Evolutionary conservation across 2,797 vertebrate species (phyloP).

Genomic region (Myotis pilosus): DNA sequence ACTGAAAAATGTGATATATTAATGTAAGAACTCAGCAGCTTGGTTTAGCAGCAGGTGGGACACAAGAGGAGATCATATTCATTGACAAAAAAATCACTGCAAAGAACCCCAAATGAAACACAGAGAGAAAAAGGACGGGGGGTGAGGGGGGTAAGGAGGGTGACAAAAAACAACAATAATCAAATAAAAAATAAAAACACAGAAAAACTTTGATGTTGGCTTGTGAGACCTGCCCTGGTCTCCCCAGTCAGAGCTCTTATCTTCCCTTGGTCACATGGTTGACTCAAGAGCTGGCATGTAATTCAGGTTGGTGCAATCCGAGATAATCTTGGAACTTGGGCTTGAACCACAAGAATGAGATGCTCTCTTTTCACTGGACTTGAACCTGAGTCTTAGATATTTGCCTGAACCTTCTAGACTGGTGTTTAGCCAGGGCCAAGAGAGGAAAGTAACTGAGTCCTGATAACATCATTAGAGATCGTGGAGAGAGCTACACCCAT

Average conservation of each 20-base stretch:
- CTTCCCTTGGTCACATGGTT: neutral
- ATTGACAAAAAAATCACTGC: neutral
- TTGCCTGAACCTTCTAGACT: neutral
- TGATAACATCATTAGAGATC: neutral
- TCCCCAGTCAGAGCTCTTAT: neutral
- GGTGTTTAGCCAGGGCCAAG: neutral
- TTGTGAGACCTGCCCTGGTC: no score
- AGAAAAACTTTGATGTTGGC: neutral
- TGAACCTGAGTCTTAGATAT: neutral
- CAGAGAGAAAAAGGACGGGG: neutral
- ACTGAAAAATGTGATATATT: neutral
- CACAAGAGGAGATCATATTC: neutral
- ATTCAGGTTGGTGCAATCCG: neutral
- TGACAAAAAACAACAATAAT: no score
- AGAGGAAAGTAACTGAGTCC: neutral
- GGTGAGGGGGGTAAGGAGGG: no score
- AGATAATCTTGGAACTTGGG: neutral
- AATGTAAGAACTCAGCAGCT: neutral
- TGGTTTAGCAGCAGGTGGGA: neutral
- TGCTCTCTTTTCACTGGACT: neutral
- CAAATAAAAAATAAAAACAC: neutral
- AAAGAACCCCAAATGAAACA: neutral
- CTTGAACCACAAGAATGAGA: neutral
- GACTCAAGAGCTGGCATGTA: neutral
- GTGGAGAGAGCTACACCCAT: neutral